These are phyloP conservation scores for Myripristis jacobus DNA, from an alignment of 2,797 vertebrate genomes.

Conservation along the genomic window DNA sequence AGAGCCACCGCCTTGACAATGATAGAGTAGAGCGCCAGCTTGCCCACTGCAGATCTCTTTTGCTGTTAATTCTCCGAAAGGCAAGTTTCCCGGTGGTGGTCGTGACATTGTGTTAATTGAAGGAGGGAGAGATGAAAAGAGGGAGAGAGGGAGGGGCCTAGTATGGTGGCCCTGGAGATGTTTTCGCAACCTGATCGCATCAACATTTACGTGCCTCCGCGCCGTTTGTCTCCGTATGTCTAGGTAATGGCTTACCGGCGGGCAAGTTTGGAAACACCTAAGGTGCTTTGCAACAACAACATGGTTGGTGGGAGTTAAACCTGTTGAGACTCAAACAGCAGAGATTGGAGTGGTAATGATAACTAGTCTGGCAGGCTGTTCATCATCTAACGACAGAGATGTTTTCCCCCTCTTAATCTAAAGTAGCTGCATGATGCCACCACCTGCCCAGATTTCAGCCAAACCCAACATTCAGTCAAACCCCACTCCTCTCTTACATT, in stretches of 20 bases:
- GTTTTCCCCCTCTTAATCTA: conserved; percentile 74
- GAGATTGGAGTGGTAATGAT: conserved; percentile 82
- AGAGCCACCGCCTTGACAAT: conserved; percentile 81
- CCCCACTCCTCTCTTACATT: neutral
- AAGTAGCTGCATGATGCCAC: conserved; percentile 61
- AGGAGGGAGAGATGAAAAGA: conserved; percentile 73
- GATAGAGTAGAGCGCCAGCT: conserved; percentile 78
- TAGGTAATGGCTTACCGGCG: conserved; percentile 88
- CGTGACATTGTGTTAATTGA: conserved; percentile 89
- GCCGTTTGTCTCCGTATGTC: conserved; percentile 86
- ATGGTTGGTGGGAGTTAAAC: conserved; percentile 77
- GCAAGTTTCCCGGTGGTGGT: conserved; percentile 78
- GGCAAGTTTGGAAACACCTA: conserved; percentile 87
- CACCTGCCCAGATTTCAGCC: conserved; percentile 39
- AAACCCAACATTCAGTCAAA: neutral
- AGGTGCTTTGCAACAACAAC: conserved; percentile 84
- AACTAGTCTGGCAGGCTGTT: conserved; percentile 73
- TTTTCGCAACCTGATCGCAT: conserved; percentile 89
- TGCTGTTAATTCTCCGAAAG: conserved; percentile 81
- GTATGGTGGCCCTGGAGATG: conserved; percentile 83
- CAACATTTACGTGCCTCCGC: conserved; percentile 85
- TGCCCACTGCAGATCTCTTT: conserved; percentile 83
- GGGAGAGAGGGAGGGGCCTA: conserved; percentile 30
- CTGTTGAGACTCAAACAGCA: conserved; percentile 82
- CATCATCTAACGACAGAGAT: conserved; percentile 63